Evolutionary conservation across 2,888 invertebrate genomes (phyloP), one percentile per base, ranked within the genome.

Genomic region (Macrophya alboannulata): DNA sequence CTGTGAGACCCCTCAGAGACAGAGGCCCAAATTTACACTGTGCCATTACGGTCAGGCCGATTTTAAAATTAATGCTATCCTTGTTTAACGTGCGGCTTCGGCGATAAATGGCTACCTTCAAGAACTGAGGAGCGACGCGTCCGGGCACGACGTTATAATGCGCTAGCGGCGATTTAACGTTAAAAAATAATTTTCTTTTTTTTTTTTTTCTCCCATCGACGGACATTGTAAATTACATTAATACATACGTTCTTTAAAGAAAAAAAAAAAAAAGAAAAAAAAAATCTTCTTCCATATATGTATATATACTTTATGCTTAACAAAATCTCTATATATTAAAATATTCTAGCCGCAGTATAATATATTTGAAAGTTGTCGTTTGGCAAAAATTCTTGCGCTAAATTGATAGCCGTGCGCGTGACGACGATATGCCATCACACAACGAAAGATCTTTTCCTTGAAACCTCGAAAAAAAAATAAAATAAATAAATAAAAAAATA

Each of bases 1-100:
- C 51, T 83, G 68, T n/a, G 68, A 71, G 83, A 71, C 71, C 83
- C 83, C 83, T 68, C 83, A 71, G 83, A 83, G 68, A 68, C 68
- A 65, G 83, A 83, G 83, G 83, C 83, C 83, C 68, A 83, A 83
- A 83, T 83, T 83, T 83, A 83, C 83, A 83, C 83, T 83, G 83
- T 83, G 83, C 83, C 83, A 83, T 83, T 83, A 83, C 83, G 68
- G 83, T 83, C 83, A 68, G 83, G 51, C 83, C 83, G 83, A 83
- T 83, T 83, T 71, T 71, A 83, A 83, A 83, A 83, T 83, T 83
- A 83, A 65, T 71, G 83, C 83, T 48, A 83, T 83, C 83, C 83
- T 83, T 83, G 68, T 83, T 71, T 25, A 83, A 83, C 83, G 68
- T 83, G 65, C 68, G 55, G 83, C 71, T 48, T 48, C 83, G 37